Percentiles rank a stretch among this genome's conserved stretches.
Evolutionary conservation across 1,140 invertebrate genomes (phyloP).

Genomic region (Phymastichus coffea): DNA sequence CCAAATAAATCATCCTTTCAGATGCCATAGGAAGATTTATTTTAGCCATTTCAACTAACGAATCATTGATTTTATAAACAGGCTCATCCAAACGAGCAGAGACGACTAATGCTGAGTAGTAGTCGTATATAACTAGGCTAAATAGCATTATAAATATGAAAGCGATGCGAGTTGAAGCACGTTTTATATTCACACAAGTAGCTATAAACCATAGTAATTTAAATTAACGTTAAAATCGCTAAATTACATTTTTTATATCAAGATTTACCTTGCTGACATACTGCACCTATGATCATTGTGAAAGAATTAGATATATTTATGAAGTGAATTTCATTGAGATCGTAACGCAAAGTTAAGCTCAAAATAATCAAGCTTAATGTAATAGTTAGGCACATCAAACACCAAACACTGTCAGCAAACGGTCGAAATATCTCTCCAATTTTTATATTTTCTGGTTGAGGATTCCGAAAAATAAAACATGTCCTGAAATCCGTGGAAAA

Average conservation of each 20-base stretch:
- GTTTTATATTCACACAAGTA: no score
- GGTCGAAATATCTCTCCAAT: background rate
- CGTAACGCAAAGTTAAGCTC: no score
- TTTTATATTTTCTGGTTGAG: slow-evolving; percentile 13
- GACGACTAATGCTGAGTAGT: slow-evolving; percentile 23
- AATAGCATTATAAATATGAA: slow-evolving; percentile 14
- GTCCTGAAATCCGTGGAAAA: slow-evolving; percentile 11
- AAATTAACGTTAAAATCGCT: no score
- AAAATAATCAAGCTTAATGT: no score
- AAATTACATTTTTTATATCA: no score
- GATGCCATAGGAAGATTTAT: slow-evolving; percentile 9
- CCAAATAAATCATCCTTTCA: slow-evolving; percentile 11
- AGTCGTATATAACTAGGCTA: slow-evolving; percentile 16
- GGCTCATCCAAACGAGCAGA: slow-evolving; percentile 15
- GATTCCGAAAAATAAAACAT: slow-evolving; percentile 20
- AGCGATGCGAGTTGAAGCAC: background rate
- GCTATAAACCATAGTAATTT: no score
- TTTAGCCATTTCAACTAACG: slow-evolving; percentile 9
- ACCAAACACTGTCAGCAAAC: slow-evolving; percentile 4
- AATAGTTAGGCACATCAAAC: background rate
- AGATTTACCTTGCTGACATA: slow-evolving; percentile 23
- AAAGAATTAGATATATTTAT: background rate
- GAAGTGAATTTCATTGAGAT: no score
- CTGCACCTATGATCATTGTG: background rate
- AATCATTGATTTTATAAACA: slow-evolving; percentile 24